Base-by-base conservation (phyloP, 2,113 vertebrate species). In the Odontesthes bonariensis region DNA sequence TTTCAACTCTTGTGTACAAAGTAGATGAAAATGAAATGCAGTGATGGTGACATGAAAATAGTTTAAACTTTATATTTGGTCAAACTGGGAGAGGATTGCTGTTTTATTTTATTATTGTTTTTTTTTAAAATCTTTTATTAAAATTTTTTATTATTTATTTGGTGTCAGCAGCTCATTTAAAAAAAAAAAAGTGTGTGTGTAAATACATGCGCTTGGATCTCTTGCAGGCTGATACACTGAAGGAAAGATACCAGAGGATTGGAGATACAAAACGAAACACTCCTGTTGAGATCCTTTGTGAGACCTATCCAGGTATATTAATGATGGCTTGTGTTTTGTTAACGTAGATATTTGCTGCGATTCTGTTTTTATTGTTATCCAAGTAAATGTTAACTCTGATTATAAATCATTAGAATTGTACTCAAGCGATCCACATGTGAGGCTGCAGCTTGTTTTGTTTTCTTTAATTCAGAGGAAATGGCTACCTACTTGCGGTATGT, bases 241-340 rank as follows among this genome's bases (percentile, higher is more conserved):
- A 99, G 93, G 98, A 99, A 85, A 94, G 98, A 92, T 99, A 99
- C 92, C 98, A 99, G 93, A 99, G 99, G 93, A 99, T 99, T 33
- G 98, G 98, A 75, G 98, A 99, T 92, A 99, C 98, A 53, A 99
- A 99, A 92, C 94, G 98, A 90, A 99, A 98, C 92, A 99, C 98
- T 95, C 98, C 98, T 0, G 95, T 99, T 63, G 98, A 99, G 93
- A 95, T 96, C 93, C 97, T 99, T 89, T 99, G 98, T 97, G 98
- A 99, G 92, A 98, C 96, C 94, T 99, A 98, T 78, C 98, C 98
- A 95, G 98, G 98, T 99, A 94, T 61, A 5, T 20, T 9, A 17
- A 49, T 10, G 31, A 22, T 40, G 13, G 1, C 27, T 27, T 20
- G 5, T 51, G 3, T 13, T 27, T 33, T 46, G 8, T 42, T 5